Evolutionary conservation across 2,888 invertebrate genomes (phyloP).

Genomic region (Hydropsyche betteni): DNA sequence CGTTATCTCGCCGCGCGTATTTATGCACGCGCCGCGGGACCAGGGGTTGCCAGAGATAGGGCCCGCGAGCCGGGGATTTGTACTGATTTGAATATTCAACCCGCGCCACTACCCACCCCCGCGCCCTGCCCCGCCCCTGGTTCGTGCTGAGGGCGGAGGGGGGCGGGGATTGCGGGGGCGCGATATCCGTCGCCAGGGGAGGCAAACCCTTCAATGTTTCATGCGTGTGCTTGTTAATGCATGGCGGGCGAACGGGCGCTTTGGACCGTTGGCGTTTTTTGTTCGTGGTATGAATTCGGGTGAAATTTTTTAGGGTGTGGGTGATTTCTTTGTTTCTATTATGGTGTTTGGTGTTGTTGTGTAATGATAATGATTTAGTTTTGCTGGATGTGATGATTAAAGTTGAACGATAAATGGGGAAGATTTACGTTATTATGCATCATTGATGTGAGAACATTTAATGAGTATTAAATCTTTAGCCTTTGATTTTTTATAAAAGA

Average conservation of each 20-base stretch:
- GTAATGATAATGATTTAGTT: too few relatives aligned
- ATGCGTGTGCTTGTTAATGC: conserved; percentile 9
- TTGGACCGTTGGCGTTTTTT: background rate
- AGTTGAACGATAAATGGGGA: too few relatives aligned
- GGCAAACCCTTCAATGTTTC: background rate
- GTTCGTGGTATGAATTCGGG: too few relatives aligned
- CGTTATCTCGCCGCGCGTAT: conserved; percentile 15
- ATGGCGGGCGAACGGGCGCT: background rate
- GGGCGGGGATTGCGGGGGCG: conserved; percentile 40
- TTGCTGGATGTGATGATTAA: too few relatives aligned
- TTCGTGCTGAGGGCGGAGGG: too few relatives aligned
- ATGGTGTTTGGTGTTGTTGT: too few relatives aligned
- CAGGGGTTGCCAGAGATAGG: conserved; percentile 29
- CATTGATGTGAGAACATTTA: too few relatives aligned
- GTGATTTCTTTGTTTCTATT: too few relatives aligned
- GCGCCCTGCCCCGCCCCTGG: background rate
- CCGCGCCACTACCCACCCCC: background rate
- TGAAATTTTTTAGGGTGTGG: too few relatives aligned
- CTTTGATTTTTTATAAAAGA: too few relatives aligned
- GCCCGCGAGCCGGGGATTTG: conserved; percentile 37
- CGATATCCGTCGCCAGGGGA: conserved; percentile 37
- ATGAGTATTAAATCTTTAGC: too few relatives aligned
- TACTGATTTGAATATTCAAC: conserved; percentile 39
- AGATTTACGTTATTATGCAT: too few relatives aligned
- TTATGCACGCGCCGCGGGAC: conserved; percentile 17